These are phyloP conservation scores for Diarsia dahlii DNA, from an alignment of 2,888 invertebrate genomes.

Conservation along the genomic window DNA sequence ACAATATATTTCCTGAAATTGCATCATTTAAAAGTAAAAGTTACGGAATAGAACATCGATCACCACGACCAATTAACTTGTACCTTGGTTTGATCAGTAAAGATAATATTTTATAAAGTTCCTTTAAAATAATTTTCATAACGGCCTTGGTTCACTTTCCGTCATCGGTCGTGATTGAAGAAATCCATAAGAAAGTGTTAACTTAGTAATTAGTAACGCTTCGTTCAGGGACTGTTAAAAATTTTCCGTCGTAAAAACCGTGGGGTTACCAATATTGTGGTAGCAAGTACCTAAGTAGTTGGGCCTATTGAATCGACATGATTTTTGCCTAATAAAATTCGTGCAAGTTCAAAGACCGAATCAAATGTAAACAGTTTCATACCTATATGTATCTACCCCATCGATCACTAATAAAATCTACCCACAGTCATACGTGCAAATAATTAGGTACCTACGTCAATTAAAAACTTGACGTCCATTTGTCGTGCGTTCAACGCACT, in stretches of 20 bases:
- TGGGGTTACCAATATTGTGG: constrained; percentile 22
- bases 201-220: constrained; percentile 56
- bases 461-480: constrained; percentile 77
- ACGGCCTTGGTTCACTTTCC: constrained; percentile 58
- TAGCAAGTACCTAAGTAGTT: not conserved
- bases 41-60: not conserved
- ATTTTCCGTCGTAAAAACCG: constrained; percentile 35
- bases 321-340: not conserved
- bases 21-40: constrained; percentile 41
- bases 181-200: constrained; percentile 66
- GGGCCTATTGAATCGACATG: not conserved
- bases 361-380: not conserved
- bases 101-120: constrained; percentile 9
- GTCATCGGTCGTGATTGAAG: constrained; percentile 60
- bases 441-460: constrained; percentile 81
- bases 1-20: constrained; percentile 58
- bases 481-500: constrained; percentile 79
- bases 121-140: constrained; percentile 21
- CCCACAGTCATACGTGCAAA: constrained; percentile 24
- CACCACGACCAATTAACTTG: not conserved
- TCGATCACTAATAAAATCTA: not conserved
- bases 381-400: no score
- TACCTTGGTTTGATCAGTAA: constrained; percentile 7
- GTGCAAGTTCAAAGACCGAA: constrained; percentile 30
- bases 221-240: constrained; percentile 54